Percentiles rank a stretch among this genome's conserved stretches.
These are phyloP conservation scores for Orchesella cincta DNA, from an alignment of 1,140 invertebrate species.

Conservation along the genomic window DNA sequence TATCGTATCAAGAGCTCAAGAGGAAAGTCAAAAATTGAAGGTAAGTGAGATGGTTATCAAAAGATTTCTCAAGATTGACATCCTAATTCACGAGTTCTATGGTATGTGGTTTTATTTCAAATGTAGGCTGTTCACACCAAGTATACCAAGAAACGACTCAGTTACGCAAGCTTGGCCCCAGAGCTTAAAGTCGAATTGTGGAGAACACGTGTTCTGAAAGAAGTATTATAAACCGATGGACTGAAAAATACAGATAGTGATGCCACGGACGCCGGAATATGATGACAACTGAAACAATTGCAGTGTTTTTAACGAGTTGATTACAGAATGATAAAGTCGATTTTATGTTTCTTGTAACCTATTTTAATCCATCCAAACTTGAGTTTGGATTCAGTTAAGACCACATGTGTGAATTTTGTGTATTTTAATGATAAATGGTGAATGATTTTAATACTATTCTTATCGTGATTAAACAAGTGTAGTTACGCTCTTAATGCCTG, in stretches of 20 bases:
- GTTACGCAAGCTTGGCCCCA: slow-evolving; percentile 58
- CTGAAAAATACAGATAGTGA: no score
- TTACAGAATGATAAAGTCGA: neutral
- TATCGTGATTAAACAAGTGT: slow-evolving; percentile 1
- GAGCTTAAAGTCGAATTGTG: slow-evolving; percentile 54
- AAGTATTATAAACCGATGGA: slow-evolving; percentile 8
- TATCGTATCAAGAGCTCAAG: slow-evolving; percentile 34
- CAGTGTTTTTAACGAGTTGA: neutral
- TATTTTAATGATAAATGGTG: slow-evolving; percentile 6
- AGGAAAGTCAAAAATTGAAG: slow-evolving; percentile 37
- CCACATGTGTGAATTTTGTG: neutral
- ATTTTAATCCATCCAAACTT: neutral
- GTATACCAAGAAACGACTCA: slow-evolving; percentile 59
- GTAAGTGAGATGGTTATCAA: no score
- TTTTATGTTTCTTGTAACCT: neutral
- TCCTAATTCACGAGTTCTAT: no score
- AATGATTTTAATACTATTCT: neutral
- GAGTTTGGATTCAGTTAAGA: neutral
- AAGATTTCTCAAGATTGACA: no score
- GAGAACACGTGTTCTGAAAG: slow-evolving; percentile 40
- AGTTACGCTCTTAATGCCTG: neutral
- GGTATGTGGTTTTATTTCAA: neutral
- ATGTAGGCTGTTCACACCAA: slow-evolving; percentile 59
- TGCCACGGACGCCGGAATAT: no score
- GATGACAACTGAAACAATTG: neutral